Evolutionary conservation across 2,113 vertebrate species (phyloP).

Genomic region (Cinclus mexicanus): DNA sequence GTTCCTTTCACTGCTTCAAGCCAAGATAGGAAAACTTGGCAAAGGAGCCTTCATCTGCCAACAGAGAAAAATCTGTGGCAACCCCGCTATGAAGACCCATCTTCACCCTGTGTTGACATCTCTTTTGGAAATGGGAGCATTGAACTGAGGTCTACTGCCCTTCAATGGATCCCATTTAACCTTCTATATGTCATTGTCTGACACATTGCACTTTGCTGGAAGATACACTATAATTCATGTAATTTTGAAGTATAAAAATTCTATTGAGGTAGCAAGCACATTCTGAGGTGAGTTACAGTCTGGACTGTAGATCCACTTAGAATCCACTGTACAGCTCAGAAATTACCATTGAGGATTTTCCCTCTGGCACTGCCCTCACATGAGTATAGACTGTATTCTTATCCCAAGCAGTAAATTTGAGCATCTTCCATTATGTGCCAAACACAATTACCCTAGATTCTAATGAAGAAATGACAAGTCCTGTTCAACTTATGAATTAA

Average conservation of each 20-base stretch:
- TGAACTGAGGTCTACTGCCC: not conserved
- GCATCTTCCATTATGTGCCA: not conserved
- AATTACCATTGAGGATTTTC: not conserved
- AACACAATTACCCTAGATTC: not conserved
- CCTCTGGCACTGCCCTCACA: not conserved
- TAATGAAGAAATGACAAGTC: not conserved
- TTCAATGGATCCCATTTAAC: not conserved
- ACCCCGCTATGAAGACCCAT: not conserved
- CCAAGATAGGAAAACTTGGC: not conserved
- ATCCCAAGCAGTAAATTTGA: not conserved
- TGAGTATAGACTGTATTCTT: not conserved
- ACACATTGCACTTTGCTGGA: not conserved
- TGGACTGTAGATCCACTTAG: not conserved
- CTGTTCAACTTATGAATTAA: not conserved
- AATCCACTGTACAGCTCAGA: not conserved
- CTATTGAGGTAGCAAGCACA: not conserved
- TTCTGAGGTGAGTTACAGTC: not conserved
- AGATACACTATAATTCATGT: not conserved
- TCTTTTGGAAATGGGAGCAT: not conserved
- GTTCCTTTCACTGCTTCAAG: not conserved
- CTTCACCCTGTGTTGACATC: not conserved
- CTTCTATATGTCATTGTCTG: not conserved
- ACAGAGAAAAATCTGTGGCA: not conserved
- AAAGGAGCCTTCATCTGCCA: not conserved
- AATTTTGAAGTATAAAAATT: not conserved